Evolutionary conservation across 2,888 invertebrate species (phyloP).

Genomic region (Leptopterna dolabrata): DNA sequence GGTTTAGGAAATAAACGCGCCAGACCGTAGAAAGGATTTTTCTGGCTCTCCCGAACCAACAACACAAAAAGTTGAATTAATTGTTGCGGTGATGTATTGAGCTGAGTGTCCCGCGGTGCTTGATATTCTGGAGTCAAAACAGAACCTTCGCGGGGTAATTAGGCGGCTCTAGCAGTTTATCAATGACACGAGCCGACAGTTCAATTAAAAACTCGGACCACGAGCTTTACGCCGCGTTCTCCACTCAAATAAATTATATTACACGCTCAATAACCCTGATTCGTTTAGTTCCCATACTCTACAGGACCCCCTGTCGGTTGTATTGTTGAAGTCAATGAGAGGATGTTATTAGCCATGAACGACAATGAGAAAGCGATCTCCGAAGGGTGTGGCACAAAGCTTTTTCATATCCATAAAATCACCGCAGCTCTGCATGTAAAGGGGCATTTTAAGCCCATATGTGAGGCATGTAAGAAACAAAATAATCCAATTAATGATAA

Average conservation of each 20-base stretch:
- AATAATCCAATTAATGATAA: too few relatives aligned
- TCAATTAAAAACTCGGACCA: not conserved
- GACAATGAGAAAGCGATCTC: not conserved
- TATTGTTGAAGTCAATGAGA: not conserved
- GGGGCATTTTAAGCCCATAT: too few relatives aligned
- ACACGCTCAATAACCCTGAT: not conserved
- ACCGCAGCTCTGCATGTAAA: too few relatives aligned
- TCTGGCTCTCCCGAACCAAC: not conserved
- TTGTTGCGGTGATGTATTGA: not conserved
- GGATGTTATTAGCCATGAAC: not conserved
- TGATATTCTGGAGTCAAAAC: not conserved
- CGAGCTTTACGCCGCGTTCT: not conserved
- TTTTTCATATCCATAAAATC: not conserved
- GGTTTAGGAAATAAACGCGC: not conserved
- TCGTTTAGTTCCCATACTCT: not conserved
- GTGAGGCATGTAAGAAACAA: too few relatives aligned
- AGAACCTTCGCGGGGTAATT: constrained; percentile 9
- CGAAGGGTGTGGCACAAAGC: not conserved
- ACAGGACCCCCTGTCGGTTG: too few relatives aligned
- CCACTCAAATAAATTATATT: not conserved
- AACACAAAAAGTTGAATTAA: not conserved
- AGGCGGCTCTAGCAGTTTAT: constrained; percentile 27
- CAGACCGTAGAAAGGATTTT: not conserved
- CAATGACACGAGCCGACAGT: constrained; percentile 30
- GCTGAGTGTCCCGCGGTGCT: not conserved